Percentiles rank a stretch among this genome's conserved stretches.
phyloP scores from a whole-genome alignment of 2,797 vertebrate genomes.

The Periophthalmus magnuspinnatus region DNA sequence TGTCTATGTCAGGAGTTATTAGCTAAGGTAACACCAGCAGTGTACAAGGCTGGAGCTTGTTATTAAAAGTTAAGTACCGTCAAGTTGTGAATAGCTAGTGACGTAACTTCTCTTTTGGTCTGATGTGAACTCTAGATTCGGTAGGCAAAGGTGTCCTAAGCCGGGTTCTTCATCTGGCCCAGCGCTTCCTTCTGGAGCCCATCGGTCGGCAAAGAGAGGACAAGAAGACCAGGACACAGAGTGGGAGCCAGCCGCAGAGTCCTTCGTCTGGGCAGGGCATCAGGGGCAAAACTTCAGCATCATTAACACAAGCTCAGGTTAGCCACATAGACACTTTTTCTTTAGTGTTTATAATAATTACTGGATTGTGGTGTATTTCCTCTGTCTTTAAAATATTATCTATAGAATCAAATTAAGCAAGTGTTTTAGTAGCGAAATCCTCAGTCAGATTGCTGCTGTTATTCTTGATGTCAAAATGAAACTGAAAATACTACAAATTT shows the following conservation, averaged over 20 bases:
- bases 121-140: slow-evolving; percentile 27
- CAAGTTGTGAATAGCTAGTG: background rate
- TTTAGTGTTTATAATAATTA: background rate
- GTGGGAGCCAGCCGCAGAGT: slow-evolving; percentile 18
- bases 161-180: slow-evolving; percentile 62
- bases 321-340: background rate
- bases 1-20: no score
- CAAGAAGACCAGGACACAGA: slow-evolving; percentile 32
- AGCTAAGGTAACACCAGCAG: no score
- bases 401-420: background rate
- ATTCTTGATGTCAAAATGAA: background rate
- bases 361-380: background rate
- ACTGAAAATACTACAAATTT: background rate
- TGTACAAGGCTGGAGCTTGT: background rate
- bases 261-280: slow-evolving; percentile 26
- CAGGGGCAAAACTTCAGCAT: slow-evolving; percentile 37
- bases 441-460: no score
- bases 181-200: slow-evolving; percentile 61
- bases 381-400: background rate
- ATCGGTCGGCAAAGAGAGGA: slow-evolving; percentile 32
- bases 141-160: slow-evolving; percentile 56
- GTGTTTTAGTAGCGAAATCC: background rate
- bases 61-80: background rate
- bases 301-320: slow-evolving; percentile 65
- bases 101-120: background rate